These are phyloP conservation scores for Zygaena filipendulae DNA, from an alignment of 2,888 invertebrate genomes.

Conservation along the genomic window DNA sequence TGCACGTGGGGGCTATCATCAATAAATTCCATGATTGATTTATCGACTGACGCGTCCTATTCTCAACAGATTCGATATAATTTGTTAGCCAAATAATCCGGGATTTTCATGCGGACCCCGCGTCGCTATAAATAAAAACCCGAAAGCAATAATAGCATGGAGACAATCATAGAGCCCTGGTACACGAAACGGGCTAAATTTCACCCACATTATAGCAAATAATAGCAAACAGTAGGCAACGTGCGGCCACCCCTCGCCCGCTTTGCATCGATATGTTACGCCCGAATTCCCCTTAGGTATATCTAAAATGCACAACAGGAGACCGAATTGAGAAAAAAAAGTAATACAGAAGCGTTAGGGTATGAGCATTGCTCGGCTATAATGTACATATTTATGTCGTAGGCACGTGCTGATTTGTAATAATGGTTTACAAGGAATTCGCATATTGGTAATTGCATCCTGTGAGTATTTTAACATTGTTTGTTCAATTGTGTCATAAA, in stretches of 20 bases:
- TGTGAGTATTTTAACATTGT: constrained; percentile 23
- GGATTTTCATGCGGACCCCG: constrained; percentile 48
- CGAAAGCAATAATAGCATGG: constrained; percentile 44
- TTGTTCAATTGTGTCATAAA: no score
- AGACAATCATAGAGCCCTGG: constrained; percentile 55
- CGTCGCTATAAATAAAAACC: constrained; percentile 32
- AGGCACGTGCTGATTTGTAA: constrained; percentile 57
- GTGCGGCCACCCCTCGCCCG: constrained; percentile 41
- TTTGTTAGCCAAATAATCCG: constrained; percentile 69
- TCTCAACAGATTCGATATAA: constrained; percentile 60
- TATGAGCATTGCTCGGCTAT: constrained; percentile 35
- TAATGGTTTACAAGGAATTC: constrained; percentile 56
- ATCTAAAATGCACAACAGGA: constrained; percentile 62
- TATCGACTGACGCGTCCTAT: constrained; percentile 59
- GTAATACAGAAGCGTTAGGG: constrained; percentile 36
- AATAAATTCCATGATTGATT: constrained; percentile 57
- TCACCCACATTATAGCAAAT: constrained; percentile 65
- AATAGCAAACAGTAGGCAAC: constrained; percentile 60
- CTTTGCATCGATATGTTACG: constrained; percentile 54
- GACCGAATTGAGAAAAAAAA: constrained; percentile 45
- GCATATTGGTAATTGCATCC: constrained; percentile 54
- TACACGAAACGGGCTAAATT: constrained; percentile 56
- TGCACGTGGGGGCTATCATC: no score
- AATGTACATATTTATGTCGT: constrained; percentile 63
- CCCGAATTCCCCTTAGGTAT: constrained; percentile 52